A percentile compares a stretch with the other conserved stretches of the same genome.
These are phyloP conservation scores for Chlorodrepanis virens DNA, from an alignment of 2,113 vertebrate species.

Conservation along the genomic window DNA sequence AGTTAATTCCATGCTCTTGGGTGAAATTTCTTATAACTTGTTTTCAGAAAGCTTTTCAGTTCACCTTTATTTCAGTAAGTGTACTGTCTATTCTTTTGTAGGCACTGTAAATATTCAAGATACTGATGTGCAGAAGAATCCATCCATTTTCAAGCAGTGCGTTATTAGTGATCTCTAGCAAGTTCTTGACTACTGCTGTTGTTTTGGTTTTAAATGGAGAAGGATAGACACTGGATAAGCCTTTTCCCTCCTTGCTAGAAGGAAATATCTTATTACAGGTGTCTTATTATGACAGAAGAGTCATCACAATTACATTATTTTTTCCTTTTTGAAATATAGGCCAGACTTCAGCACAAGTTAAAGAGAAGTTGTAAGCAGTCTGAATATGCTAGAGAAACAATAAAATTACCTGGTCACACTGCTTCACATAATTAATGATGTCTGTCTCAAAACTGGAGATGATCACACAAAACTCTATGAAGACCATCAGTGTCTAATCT, in stretches of 20 bases:
- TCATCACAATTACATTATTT: background rate
- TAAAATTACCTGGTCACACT: background rate
- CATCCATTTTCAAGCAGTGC: background rate
- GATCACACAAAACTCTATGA: background rate
- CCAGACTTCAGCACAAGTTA: background rate
- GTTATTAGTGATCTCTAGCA: background rate
- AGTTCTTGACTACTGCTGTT: background rate
- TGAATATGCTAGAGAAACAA: constrained; percentile 7
- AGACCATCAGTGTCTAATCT: background rate
- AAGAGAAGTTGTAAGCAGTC: background rate
- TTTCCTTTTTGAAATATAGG: background rate
- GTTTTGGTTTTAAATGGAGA: background rate
- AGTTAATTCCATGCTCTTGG: background rate
- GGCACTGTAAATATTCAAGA: constrained; percentile 68
- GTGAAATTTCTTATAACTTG: background rate
- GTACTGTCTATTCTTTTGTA: constrained; percentile 44
- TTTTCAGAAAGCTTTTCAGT: constrained; percentile 40
- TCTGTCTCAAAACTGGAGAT: constrained; percentile 17
- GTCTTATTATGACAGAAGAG: background rate
- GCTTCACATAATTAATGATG: background rate
- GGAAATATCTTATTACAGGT: background rate
- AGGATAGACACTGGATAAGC: background rate
- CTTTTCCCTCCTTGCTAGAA: background rate
- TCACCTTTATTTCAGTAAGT: constrained; percentile 55
- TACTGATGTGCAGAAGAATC: constrained; percentile 26